phyloP scores from a whole-genome alignment of 2,888 invertebrate species.

The Piscicola geometra region DNA sequence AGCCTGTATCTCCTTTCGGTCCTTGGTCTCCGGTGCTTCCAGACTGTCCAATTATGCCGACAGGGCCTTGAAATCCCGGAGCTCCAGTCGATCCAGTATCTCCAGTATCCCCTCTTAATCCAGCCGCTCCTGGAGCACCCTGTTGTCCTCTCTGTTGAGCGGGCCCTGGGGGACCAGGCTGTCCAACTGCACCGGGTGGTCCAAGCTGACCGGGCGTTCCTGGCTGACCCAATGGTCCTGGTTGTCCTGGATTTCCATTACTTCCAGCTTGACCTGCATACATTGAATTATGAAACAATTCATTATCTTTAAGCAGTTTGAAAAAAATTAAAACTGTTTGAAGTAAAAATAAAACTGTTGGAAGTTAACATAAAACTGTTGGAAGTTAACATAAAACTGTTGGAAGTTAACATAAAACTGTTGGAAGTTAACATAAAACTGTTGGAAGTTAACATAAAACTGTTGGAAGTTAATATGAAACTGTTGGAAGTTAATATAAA shows the following conservation, averaged over 20 bases:
- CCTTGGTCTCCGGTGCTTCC: not conserved
- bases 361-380: not conserved
- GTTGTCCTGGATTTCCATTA: constrained; percentile 39
- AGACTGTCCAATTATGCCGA: constrained; percentile 4
- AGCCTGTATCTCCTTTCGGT: constrained; percentile 20
- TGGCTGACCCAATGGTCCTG: constrained; percentile 39
- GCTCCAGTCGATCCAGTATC: constrained; percentile 17
- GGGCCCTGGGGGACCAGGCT: constrained; percentile 11
- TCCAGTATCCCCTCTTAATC: constrained; percentile 33
- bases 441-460: too few species aligned
- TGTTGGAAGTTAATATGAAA: too few species aligned
- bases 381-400: not conserved
- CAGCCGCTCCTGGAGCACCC: constrained; percentile 35
- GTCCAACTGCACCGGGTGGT: constrained; percentile 25
- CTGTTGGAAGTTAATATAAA: constrained; percentile 39
- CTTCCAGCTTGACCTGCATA: not conserved
- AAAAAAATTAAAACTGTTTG: not conserved
- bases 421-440: not conserved
- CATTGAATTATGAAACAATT: not conserved
- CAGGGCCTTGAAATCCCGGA: constrained; percentile 2
- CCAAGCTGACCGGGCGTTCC: constrained; percentile 50
- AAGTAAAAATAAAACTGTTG: not conserved
- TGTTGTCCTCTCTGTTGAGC: constrained; percentile 24
- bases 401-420: not conserved
- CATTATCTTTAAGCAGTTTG: too few species aligned